Evolutionary conservation across 1,140 invertebrate species (phyloP).

Genomic region (Cydia strobilella): DNA sequence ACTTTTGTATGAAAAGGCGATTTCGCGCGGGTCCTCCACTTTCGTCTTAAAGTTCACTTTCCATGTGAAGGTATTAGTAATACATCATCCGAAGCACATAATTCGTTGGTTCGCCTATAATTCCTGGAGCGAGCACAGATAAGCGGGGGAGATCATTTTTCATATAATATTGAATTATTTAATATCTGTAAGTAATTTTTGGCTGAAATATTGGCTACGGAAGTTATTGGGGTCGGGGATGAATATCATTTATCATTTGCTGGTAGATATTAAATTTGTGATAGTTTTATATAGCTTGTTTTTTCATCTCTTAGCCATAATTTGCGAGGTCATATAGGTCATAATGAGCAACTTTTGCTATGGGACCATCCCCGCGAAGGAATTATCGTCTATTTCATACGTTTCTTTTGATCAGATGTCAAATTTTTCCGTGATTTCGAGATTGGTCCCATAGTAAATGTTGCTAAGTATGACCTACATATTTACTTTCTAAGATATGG

Average conservation of each 20-base stretch:
- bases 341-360: too few species aligned
- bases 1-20: too few species aligned
- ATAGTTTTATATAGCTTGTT: neutral
- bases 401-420: too few species aligned
- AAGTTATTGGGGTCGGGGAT: neutral
- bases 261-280: neutral
- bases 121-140: neutral
- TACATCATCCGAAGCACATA: neutral
- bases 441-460: too few species aligned
- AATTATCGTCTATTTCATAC: too few species aligned
- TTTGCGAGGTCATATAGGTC: too few species aligned
- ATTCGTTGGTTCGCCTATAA: neutral
- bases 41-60: neutral
- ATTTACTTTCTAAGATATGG: too few species aligned
- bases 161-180: constrained; percentile 20
- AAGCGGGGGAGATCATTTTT: neutral
- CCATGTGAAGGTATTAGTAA: neutral
- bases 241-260: neutral
- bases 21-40: too few species aligned
- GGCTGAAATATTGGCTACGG: neutral
- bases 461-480: too few species aligned
- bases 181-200: constrained; percentile 5
- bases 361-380: too few species aligned
- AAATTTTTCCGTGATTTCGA: too few species aligned
- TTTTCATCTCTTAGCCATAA: too few species aligned